These are phyloP conservation scores for Pyxicephalus adspersus DNA, from an alignment of 2,113 vertebrate species.

Conservation along the genomic window DNA sequence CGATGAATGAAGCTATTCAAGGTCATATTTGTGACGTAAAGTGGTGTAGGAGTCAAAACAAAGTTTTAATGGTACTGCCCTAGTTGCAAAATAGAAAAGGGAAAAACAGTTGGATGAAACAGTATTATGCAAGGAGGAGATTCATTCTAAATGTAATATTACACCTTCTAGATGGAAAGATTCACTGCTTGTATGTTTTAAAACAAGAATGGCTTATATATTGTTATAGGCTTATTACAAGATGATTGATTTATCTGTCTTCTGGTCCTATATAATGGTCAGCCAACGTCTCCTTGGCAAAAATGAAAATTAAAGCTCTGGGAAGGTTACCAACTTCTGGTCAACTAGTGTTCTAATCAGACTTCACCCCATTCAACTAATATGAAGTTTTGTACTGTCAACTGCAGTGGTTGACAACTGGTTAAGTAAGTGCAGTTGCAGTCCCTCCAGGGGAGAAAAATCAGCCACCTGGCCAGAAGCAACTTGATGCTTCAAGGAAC, in stretches of 20 bases:
- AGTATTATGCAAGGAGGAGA: neutral
- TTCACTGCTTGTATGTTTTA: neutral
- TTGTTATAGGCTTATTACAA: neutral
- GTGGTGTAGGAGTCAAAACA: neutral
- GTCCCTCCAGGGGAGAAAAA: too few species aligned
- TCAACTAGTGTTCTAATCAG: too few species aligned
- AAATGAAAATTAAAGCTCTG: too few species aligned
- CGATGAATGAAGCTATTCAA: neutral
- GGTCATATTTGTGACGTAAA: neutral
- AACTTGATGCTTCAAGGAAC: too few species aligned
- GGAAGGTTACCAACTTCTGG: too few species aligned
- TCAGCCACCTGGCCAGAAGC: too few species aligned
- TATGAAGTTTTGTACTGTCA: too few species aligned
- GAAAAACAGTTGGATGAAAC: neutral
- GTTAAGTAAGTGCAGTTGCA: too few species aligned
- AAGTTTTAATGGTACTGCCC: neutral
- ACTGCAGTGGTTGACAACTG: too few species aligned
- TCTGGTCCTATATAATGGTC: neutral
- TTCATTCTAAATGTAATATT: slow-evolving; percentile 9
- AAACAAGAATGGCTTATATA: neutral
- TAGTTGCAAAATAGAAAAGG: neutral
- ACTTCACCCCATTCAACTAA: too few species aligned
- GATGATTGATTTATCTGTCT: neutral
- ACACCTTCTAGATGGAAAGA: neutral
- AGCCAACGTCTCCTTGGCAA: too few species aligned